Base-by-base conservation (phyloP, 2,888 invertebrate genomes). In the Carpatolechia fugitivella region DNA sequence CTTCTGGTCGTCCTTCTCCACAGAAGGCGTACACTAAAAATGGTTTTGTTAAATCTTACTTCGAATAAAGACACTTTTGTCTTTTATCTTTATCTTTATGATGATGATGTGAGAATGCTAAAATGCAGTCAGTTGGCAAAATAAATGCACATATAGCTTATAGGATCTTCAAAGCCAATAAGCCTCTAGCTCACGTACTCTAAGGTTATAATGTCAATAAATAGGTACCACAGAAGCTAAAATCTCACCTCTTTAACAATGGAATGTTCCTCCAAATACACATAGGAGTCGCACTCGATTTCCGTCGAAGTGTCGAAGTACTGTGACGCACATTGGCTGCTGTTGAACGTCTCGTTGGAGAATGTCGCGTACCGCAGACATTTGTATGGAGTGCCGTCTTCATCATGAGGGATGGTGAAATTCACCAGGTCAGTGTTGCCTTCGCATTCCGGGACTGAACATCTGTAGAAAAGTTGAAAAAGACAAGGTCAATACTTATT, bases 211-310 rank as follows among this genome's bases (percentile, higher is more conserved):
- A n/a, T n/a, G n/a, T n/a, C n/a, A n/a, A n/a, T n/a, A n/a, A n/a
- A n/a, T n/a, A n/a, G n/a, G n/a, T 16, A 16, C 1, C 0, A 38
- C 1, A 38, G 16, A n/a, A n/a, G 1, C 3, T 31, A 1, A n/a
- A n/a, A 5, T 13, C 76, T 70, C 49, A 89, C 89, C 78, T 89
- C 89, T 64, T 88, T 85, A 1, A 89, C 89, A 52, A 90, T 88
- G 38, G 89, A 89, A 65, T 89, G 85, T 3, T 81, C 76, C 59
- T 90, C 88, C 53, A 82, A 70, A 60, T 89, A 90, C 3, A 86
- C 78, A 35, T 74, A 89, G 0, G 80, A 73, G 24, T 86, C 82
- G 56, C 89, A 90, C 3, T 75, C 73, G 0, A 89, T 72, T 57
- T 79, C 78, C 1, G 69, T 77, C 0, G 83, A 78, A 0, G 78